Evolutionary conservation across 1,140 invertebrate genomes (phyloP).

Genomic region (Drosophila rhopaloa): DNA sequence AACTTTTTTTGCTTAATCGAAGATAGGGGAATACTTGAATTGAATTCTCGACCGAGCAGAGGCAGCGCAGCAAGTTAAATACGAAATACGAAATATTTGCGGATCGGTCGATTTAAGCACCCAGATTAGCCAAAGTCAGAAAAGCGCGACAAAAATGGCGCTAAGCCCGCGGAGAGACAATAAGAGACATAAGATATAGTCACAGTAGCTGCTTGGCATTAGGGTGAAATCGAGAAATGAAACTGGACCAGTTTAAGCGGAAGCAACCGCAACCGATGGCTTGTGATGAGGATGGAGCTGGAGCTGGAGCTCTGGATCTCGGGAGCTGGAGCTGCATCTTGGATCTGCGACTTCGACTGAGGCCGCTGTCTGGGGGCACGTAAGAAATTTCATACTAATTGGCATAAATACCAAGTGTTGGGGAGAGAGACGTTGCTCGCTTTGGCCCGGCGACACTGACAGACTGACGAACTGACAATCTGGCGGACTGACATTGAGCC

Average conservation of each 20-base stretch:
- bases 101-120: constrained; percentile 49
- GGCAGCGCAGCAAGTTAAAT: constrained; percentile 44
- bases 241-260: constrained; percentile 84
- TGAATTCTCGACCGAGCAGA: neutral
- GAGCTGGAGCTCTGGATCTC: constrained; percentile 13
- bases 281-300: constrained; percentile 37
- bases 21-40: constrained; percentile 11
- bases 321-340: constrained; percentile 21
- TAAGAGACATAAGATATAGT: constrained; percentile 51
- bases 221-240: constrained; percentile 81
- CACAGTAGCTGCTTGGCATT: constrained; percentile 49
- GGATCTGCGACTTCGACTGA: constrained; percentile 27
- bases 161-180: constrained; percentile 61
- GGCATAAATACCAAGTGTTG: constrained; percentile 84
- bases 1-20: neutral
- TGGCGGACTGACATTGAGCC: constrained; percentile 73
- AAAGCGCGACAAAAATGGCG: constrained; percentile 80
- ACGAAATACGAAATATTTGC: constrained; percentile 47
- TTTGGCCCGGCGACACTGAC: constrained; percentile 57
- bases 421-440: constrained; percentile 53
- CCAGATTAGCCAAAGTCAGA: constrained; percentile 63
- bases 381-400: constrained; percentile 85
- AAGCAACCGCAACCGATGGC: constrained; percentile 64
- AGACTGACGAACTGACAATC: constrained; percentile 64
- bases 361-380: constrained; percentile 75